These are phyloP conservation scores for Sturnira hondurensis DNA, from an alignment of 2,113 vertebrate species.

Conservation along the genomic window DNA sequence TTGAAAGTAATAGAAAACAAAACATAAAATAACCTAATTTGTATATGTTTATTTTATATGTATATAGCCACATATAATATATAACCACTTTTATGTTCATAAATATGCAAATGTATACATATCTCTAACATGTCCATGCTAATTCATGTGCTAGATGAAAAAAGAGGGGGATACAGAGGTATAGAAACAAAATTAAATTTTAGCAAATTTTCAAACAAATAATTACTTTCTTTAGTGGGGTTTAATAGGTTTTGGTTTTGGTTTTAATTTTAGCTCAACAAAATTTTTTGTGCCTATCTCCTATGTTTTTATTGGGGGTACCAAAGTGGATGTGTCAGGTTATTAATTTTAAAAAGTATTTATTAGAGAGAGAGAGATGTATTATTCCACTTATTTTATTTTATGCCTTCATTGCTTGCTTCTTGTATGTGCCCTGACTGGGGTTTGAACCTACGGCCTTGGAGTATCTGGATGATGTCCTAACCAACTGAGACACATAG, in stretches of 20 bases:
- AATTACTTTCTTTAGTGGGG: not conserved
- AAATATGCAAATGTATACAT: not conserved
- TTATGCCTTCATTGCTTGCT: too few species aligned
- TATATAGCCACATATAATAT: not conserved
- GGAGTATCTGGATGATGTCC: too few species aligned
- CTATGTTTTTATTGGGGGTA: not conserved
- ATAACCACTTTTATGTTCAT: not conserved
- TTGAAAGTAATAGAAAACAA: not conserved
- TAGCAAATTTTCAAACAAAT: not conserved
- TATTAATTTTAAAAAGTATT: not conserved
- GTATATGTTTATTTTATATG: not conserved
- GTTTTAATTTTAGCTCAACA: not conserved
- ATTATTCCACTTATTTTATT: too few species aligned
- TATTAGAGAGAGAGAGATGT: too few species aligned
- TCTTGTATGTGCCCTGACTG: too few species aligned
- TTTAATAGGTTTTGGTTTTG: not conserved
- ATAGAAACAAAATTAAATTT: conserved; percentile 3
- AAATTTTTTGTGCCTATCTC: not conserved
- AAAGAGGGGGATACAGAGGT: not conserved
- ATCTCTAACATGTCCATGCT: not conserved
- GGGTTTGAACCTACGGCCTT: too few species aligned
- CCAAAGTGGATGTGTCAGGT: not conserved
- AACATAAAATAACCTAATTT: not conserved
- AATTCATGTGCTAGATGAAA: not conserved
- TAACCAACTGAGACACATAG: too few species aligned